phyloP scores from a whole-genome alignment of 2,888 invertebrate species.

The Agrochola litura region DNA sequence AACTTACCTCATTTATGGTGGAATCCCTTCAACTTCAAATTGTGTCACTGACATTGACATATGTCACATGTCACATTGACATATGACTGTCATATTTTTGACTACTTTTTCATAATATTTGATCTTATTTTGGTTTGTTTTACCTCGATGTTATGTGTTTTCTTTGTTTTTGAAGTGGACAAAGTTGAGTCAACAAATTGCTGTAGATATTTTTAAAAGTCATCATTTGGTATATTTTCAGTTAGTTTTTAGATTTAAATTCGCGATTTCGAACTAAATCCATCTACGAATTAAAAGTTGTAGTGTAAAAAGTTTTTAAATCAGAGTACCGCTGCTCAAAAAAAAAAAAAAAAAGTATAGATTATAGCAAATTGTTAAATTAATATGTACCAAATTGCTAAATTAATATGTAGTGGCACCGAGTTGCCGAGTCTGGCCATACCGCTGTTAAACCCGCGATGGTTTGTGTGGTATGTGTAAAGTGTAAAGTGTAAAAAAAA shows the following conservation, averaged over 20 bases:
- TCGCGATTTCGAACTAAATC: not conserved
- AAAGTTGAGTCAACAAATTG: not conserved
- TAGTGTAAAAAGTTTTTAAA: conserved; percentile 12
- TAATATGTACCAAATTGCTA: too few species aligned
- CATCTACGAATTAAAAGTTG: not conserved
- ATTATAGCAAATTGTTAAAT: too few species aligned
- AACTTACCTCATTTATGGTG: conserved; percentile 60
- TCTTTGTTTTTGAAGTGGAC: not conserved
- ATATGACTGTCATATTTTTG: conserved; percentile 53
- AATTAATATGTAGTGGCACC: too few species aligned
- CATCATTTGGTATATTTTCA: not conserved
- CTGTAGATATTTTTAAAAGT: not conserved
- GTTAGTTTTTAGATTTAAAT: not conserved
- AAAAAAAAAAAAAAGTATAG: too few species aligned
- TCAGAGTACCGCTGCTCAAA: not conserved
- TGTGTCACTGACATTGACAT: conserved; percentile 45
- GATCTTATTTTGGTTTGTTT: conserved; percentile 43
- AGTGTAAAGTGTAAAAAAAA: too few species aligned
- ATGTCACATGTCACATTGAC: conserved; percentile 58
- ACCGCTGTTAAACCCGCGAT: too few species aligned
- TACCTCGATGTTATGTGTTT: conserved; percentile 5
- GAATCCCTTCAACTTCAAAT: conserved; percentile 52
- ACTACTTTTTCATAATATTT: conserved; percentile 50
- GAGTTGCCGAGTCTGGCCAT: too few species aligned
- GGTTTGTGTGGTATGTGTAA: too few species aligned